A percentile compares a stretch with the other conserved stretches of the same genome.
These are phyloP conservation scores for Drosophila bipectinata DNA, from an alignment of 1,140 invertebrate species.

Conservation along the genomic window DNA sequence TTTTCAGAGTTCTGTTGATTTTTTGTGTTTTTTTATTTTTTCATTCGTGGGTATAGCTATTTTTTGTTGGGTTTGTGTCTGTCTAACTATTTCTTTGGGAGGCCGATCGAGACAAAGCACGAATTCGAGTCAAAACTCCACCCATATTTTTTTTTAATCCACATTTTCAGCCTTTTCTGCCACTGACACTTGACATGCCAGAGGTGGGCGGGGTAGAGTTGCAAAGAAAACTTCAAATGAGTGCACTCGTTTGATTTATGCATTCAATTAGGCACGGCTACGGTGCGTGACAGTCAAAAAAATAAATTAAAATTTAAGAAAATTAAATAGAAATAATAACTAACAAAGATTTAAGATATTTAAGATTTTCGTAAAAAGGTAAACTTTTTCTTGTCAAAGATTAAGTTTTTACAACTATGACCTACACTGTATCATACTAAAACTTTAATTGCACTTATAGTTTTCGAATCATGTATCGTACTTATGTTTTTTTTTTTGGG, in stretches of 20 bases:
- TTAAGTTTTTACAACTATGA: background rate
- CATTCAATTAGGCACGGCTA: constrained; percentile 69
- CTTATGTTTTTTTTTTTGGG: constrained; percentile 36
- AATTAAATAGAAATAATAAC: background rate
- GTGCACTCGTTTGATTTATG: constrained; percentile 76
- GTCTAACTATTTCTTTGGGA: constrained; percentile 41
- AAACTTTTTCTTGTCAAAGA: background rate
- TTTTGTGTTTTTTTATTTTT: constrained; percentile 41
- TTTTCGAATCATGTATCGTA: constrained; percentile 6
- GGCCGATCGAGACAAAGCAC: constrained; percentile 47
- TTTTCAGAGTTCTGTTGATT: constrained; percentile 29
- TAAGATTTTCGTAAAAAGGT: background rate
- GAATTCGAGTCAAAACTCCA: constrained; percentile 51
- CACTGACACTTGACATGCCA: constrained; percentile 76
- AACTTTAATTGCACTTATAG: constrained; percentile 34
- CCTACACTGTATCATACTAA: constrained; percentile 1
- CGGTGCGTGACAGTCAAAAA: constrained; percentile 13
- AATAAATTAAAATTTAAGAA: background rate
- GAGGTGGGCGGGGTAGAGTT: constrained; percentile 17
- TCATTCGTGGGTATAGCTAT: constrained; percentile 43
- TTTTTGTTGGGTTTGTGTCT: constrained; percentile 10
- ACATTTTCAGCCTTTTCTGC: constrained; percentile 57
- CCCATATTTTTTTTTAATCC: constrained; percentile 60
- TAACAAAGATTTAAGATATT: background rate
- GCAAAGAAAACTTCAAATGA: constrained; percentile 52